phyloP scores from a whole-genome alignment of 92 coral and sea anemone genomes.

The Porites evermanni region DNA sequence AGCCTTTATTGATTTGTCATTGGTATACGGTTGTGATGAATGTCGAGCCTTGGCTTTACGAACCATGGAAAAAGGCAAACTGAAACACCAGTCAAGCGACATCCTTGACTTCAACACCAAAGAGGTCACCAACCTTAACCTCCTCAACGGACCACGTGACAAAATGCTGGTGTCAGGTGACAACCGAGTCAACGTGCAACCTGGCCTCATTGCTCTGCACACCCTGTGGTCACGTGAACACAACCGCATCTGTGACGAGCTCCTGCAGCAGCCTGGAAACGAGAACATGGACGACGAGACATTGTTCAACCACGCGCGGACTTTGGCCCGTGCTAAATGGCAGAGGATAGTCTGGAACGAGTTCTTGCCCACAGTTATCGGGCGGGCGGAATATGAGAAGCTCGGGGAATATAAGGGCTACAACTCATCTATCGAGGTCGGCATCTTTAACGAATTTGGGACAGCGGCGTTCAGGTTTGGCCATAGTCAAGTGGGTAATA shows the following conservation, averaged over 20 bases:
- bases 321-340: slow-evolving; percentile 95
- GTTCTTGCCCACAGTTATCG: slow-evolving; percentile 96
- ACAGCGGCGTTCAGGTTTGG: slow-evolving; percentile 99
- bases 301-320: slow-evolving; percentile 93
- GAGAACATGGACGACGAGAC: slow-evolving; percentile 91
- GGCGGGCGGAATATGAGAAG: slow-evolving; percentile 77
- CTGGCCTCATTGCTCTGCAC: slow-evolving; percentile 96
- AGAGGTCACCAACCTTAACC: slow-evolving; percentile 93
- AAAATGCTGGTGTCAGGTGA: slow-evolving; percentile 97
- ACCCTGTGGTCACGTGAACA: slow-evolving; percentile 98
- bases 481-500: slow-evolving; percentile 95
- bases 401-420: slow-evolving; percentile 81
- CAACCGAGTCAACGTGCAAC: slow-evolving; percentile 99
- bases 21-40: slow-evolving; percentile 90
- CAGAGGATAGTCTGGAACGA: slow-evolving; percentile 96
- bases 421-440: slow-evolving; percentile 86
- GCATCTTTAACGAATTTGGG: slow-evolving; percentile 97
- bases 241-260: slow-evolving; percentile 94
- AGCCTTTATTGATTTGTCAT: slow-evolving; percentile 89
- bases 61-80: slow-evolving; percentile 80
- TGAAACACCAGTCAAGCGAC: slow-evolving; percentile 78
- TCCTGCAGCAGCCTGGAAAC: slow-evolving; percentile 69
- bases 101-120: slow-evolving; percentile 82
- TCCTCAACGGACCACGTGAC: slow-evolving; percentile 96
- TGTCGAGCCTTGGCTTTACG: slow-evolving; percentile 83